Base-by-base conservation (phyloP, 1,140 invertebrate species). In the Marisa cornuarietis region DNA sequence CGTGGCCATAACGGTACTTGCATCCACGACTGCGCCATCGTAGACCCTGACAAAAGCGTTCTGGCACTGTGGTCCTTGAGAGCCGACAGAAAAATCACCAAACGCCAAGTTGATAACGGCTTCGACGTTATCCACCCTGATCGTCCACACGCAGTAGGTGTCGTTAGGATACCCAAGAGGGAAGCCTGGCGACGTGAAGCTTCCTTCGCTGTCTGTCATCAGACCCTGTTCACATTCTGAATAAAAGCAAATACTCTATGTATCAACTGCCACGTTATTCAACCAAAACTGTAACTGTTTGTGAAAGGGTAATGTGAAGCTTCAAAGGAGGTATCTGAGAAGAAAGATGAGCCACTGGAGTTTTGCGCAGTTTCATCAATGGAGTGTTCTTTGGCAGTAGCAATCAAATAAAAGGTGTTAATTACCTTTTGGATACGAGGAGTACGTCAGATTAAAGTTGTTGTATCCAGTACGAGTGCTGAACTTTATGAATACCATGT, bases 131-230 rank as follows among this genome's bases (percentile, higher is more conserved):
- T 58, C 16, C 10, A n/a, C 13, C 22, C 11, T 14, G 65, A 68
- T 68, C 0, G 65, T 68, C 65, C 65, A 68, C n/a, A 68, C 26
- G 65, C 65, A 68, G 65, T 68, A 68, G 13, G 65, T 68, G 65
- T 68, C 22, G 22, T 11, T 31, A 24, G 65, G 65, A 68, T 68
- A 68, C 26, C 65, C n/a, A 0, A 68, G 13, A 31, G 65, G 65
- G 65, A 68, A 68, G 1, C 65, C 65, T 13, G 65, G 65, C 1
- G 65, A 68, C 11, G 65, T 24, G 65, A 68, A 68, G 11, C 26
- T 68, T 11, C 22, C 65, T 1, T 18, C 65, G 22, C 11, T 11
- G 22, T n/a, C 65, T 68, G 65, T 68, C 65, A 68, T 68, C 13
- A 14, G 13, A 13, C 26, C n/a, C 11, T n/a, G 3, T 2, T 68